phyloP scores from a whole-genome alignment of 2,888 invertebrate species.

The Schrankia costaestrigalis region DNA sequence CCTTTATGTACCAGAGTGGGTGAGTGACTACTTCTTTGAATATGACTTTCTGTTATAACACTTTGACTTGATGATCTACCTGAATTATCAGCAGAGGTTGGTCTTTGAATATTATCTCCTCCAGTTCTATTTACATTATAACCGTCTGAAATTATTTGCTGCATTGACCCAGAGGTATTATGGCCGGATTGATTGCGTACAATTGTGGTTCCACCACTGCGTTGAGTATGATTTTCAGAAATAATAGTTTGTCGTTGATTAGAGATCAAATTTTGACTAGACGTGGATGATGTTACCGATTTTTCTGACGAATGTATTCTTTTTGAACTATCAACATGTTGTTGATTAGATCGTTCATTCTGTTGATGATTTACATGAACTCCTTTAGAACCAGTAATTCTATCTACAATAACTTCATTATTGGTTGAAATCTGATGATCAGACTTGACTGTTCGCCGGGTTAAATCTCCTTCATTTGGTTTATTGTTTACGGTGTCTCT shows the following conservation, averaged over 20 bases:
- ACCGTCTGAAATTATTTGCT: constrained; percentile 36
- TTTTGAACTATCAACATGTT: constrained; percentile 34
- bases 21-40: constrained; percentile 32
- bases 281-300: constrained; percentile 33
- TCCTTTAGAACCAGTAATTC: constrained; percentile 39
- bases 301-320: constrained; percentile 37
- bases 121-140: constrained; percentile 24
- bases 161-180: constrained; percentile 39
- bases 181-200: constrained; percentile 38
- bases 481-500: too few relatives aligned
- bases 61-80: constrained; percentile 31
- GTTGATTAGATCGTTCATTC: constrained; percentile 41
- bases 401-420: constrained; percentile 32
- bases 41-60: constrained; percentile 25
- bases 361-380: constrained; percentile 38
- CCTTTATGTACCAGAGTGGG: constrained; percentile 38
- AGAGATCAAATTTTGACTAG: constrained; percentile 31
- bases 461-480: constrained; percentile 34
- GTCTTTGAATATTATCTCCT: constrained; percentile 46
- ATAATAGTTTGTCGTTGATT: constrained; percentile 28
- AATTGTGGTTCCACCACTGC: constrained; percentile 27
- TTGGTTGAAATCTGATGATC: constrained; percentile 42
- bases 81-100: constrained; percentile 43
- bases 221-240: constrained; percentile 34
- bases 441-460: constrained; percentile 41